These are phyloP conservation scores for Procambarus virginalis DNA, from an alignment of 1,140 invertebrate species.

Conservation along the genomic window DNA sequence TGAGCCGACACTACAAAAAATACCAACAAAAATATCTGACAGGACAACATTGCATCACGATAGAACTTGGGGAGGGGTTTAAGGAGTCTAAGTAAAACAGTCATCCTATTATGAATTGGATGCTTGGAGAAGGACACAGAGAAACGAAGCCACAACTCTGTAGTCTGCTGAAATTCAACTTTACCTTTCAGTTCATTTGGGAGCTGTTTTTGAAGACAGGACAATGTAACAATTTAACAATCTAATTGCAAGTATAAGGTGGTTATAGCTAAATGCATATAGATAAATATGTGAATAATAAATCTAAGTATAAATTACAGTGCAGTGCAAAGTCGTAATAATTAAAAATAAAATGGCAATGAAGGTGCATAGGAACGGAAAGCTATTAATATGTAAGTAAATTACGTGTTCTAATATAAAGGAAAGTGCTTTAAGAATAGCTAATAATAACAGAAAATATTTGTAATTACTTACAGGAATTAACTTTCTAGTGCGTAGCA, in stretches of 20 bases:
- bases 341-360: background rate
- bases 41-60: background rate
- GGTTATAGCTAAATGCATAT: background rate
- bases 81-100: background rate
- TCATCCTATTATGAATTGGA: background rate
- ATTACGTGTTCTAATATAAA: constrained; percentile 8
- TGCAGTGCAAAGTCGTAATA: constrained; percentile 31
- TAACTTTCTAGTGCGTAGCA: background rate
- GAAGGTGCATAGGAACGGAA: background rate
- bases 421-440: background rate
- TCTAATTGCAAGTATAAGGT: constrained; percentile 12
- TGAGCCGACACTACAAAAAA: background rate
- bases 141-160: constrained; percentile 18
- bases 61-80: background rate
- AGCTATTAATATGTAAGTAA: background rate
- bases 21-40: background rate
- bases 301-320: constrained; percentile 27
- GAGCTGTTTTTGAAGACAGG: constrained; percentile 41
- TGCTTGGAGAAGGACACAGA: background rate
- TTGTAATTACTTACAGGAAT: background rate
- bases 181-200: constrained; percentile 61
- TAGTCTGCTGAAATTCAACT: constrained; percentile 22
- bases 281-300: background rate
- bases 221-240: constrained; percentile 30
- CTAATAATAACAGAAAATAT: background rate